A percentile compares a stretch with the other conserved stretches of the same genome.
Evolutionary conservation across 92 coral and sea anemone species (phyloP).

Genomic region (Muricea muricata): DNA sequence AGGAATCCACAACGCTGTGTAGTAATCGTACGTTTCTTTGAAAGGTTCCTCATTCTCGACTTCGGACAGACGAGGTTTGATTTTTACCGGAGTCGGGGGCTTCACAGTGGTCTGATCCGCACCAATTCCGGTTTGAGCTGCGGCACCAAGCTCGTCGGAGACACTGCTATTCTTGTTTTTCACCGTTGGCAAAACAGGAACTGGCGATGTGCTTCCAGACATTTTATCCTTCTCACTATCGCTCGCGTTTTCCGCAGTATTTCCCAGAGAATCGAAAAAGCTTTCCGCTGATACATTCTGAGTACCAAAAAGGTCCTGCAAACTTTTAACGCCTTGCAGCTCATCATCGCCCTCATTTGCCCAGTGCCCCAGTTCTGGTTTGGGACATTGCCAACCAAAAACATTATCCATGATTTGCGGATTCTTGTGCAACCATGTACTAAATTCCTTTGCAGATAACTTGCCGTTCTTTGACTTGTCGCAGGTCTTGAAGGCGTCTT

Average conservation of each 20-base stretch:
- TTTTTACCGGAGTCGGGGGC: neutral
- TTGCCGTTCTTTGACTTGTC: conserved; percentile 82
- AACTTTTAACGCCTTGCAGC: neutral
- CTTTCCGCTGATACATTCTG: conserved; percentile 72
- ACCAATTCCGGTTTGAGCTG: neutral
- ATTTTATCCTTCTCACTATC: neutral
- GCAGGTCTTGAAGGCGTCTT: conserved; percentile 91
- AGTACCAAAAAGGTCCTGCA: conserved; percentile 32
- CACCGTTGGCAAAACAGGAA: neutral
- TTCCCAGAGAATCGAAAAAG: conserved; percentile 84
- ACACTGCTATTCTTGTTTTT: neutral
- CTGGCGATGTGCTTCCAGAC: neutral
- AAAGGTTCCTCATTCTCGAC: neutral
- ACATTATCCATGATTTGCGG: conserved; percentile 98
- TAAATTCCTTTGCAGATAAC: conserved; percentile 94
- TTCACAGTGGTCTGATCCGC: neutral
- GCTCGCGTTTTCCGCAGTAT: conserved; percentile 6
- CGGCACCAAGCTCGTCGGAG: neutral
- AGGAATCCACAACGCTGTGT: conserved; percentile 11
- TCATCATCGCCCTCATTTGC: conserved; percentile 31
- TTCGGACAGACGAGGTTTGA: neutral
- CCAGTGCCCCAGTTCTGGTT: conserved; percentile 72
- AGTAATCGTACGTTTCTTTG: neutral
- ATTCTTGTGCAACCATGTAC: conserved; percentile 84
- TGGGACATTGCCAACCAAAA: conserved; percentile 99